These are phyloP conservation scores for Paratrypauchen microcephalus DNA, from an alignment of 2,797 vertebrate genomes.

Conservation along the genomic window DNA sequence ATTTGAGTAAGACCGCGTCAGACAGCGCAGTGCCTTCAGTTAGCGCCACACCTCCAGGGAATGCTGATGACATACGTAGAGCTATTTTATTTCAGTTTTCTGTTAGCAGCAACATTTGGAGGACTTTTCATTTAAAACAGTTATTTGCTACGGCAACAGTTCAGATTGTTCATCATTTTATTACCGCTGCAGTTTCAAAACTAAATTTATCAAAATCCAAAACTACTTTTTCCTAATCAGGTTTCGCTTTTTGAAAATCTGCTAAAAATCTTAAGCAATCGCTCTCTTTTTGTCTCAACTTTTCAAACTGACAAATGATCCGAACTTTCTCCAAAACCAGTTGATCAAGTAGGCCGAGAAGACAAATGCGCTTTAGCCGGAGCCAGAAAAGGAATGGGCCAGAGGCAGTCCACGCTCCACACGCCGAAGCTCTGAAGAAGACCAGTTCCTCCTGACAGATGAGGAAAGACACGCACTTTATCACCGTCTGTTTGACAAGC, in stretches of 20 bases:
- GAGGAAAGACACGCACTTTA: slow-evolving; percentile 25
- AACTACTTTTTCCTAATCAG: neutral
- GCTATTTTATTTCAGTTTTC: no score
- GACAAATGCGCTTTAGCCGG: neutral
- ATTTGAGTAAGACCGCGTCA: no score
- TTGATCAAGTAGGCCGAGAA: neutral
- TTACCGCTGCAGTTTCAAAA: neutral
- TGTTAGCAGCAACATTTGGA: no score
- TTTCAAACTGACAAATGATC: neutral
- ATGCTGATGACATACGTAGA: no score
- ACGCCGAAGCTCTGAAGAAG: slow-evolving; percentile 19
- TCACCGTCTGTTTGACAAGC: slow-evolving; percentile 40
- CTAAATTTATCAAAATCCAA: neutral
- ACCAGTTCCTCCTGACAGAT: slow-evolving; percentile 27
- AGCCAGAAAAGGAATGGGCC: slow-evolving; percentile 1
- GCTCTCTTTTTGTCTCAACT: neutral
- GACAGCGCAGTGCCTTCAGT: no score
- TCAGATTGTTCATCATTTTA: no score
- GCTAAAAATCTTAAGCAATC: neutral
- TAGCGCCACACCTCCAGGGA: no score
- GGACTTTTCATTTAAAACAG: no score
- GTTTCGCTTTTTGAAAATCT: neutral
- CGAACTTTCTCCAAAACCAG: neutral
- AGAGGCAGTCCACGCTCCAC: neutral
- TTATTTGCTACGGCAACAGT: no score